Conservation (phyloP, 2,113 vertebrate genomes). For the Epinephelus fuscoguttatus region DNA sequence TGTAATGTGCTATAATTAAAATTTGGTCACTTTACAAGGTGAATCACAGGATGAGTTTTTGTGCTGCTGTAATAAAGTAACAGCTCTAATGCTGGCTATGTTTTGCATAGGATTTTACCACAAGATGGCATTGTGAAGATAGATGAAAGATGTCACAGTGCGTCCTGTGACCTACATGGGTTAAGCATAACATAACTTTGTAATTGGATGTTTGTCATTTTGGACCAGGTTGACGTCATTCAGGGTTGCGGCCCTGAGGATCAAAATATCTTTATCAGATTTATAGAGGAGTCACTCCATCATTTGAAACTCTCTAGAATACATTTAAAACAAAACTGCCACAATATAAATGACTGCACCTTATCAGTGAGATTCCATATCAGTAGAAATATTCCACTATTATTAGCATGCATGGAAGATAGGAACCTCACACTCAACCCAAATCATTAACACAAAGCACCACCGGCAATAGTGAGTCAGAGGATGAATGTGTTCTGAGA, state of each 20-base stretch:
- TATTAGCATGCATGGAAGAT: background rate
- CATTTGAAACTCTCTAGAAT: background rate
- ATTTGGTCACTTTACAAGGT: slow-evolving; percentile 4
- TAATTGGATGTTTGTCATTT: slow-evolving; percentile 7
- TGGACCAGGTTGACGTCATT: background rate
- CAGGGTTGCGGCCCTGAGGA: background rate
- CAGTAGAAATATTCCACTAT: background rate
- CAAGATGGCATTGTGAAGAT: slow-evolving; percentile 59
- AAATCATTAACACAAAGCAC: slow-evolving; percentile 36
- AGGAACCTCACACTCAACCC: background rate
- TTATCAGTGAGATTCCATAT: background rate
- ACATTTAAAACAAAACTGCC: slow-evolving; percentile 8
- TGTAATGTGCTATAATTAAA: slow-evolving; percentile 5
- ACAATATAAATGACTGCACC: background rate
- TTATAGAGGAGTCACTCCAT: background rate
- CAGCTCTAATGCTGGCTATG: background rate
- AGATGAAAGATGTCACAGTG: slow-evolving; percentile 2
- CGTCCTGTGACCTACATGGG: background rate
- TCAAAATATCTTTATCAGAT: background rate
- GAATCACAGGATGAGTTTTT: background rate
- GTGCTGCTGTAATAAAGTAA: slow-evolving; percentile 3
- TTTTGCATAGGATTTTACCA: slow-evolving; percentile 42
- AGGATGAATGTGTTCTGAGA: slow-evolving; percentile 8
- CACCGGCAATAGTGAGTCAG: slow-evolving; percentile 19
- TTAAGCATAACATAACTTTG: background rate